Evolutionary conservation across 2,797 vertebrate genomes (phyloP), one percentile per base, ranked within the genome.

Genomic region (Oreochromis grahami): DNA sequence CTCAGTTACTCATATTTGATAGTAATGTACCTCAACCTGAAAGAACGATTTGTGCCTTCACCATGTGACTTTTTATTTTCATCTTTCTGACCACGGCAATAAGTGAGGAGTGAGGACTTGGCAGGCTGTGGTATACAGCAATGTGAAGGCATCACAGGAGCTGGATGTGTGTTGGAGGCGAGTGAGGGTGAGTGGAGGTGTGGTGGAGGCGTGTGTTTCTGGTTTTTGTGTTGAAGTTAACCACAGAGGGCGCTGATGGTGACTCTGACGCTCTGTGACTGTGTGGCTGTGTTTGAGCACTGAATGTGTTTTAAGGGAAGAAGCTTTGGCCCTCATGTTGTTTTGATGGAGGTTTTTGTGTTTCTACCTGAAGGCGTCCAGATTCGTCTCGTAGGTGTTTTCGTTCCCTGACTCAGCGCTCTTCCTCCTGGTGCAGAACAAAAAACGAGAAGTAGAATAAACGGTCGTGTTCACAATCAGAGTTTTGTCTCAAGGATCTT

Each of bases 321-420:
- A 72, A 7, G 14, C 6, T 72, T 3, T 2, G 17, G 10, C 15
- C 26, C 10, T 48, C 9, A 5, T 29, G 24, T 32, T 1, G 26
- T 17, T 45, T 15, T 17, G 58, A 63, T 21, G 34, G 58, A 38
- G 11, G 17, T 45, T 34, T 29, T 81, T 51, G 24, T 12, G 65
- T 65, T 70, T 76, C 5, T 86, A 96, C 96, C 95, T 90, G 89
- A 90, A 63, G 34, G 34, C 10, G 5, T 93, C 87, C 36, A 95
- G 70, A 1, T 3, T 43, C 2, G 21, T 86, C 7, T 82, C 76
- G 3, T 70, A 63, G 15, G 36, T 43, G 3, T 56, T 48, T 6
- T 78, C 26, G 17, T 7, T 51, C 8, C 1, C 36, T 0, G 38
- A 15, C n/a, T 76, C 79, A 0, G 6, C 5, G 1, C 13, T 5